Evolutionary conservation across 1,140 invertebrate species (phyloP).

Genomic region (Macrocentrus cingulum): DNA sequence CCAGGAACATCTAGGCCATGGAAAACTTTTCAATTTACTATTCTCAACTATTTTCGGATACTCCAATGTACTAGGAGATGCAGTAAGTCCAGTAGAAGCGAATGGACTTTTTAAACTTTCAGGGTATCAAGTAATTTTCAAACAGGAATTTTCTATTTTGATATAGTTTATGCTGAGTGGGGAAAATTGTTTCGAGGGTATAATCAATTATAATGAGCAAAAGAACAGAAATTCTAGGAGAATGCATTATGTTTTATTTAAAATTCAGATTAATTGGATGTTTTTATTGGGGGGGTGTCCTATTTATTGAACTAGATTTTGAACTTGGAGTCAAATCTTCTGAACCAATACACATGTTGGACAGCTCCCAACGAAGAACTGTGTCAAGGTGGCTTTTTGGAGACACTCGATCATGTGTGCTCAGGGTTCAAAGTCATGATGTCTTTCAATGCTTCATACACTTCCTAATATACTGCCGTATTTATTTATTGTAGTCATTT

Average conservation of each 20-base stretch:
- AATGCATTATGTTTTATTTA: not conserved
- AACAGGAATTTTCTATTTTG: too few relatives aligned
- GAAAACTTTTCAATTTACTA: slow-evolving; percentile 20
- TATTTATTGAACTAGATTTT: not conserved
- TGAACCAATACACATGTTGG: slow-evolving; percentile 24
- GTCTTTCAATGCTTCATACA: not conserved
- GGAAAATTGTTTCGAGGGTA: too few relatives aligned
- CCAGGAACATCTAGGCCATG: slow-evolving; percentile 7
- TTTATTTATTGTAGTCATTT: slow-evolving; percentile 2
- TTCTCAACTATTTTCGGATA: not conserved
- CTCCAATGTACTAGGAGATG: too few relatives aligned
- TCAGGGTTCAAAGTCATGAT: slow-evolving; percentile 31
- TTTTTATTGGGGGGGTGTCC: too few relatives aligned
- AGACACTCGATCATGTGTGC: slow-evolving; percentile 23
- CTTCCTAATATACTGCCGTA: not conserved
- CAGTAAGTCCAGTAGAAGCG: too few relatives aligned
- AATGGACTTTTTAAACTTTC: too few relatives aligned
- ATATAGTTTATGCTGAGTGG: too few relatives aligned
- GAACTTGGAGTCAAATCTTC: not conserved
- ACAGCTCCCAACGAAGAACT: slow-evolving; percentile 31
- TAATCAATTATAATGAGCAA: too few relatives aligned
- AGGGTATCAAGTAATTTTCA: too few relatives aligned
- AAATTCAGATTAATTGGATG: too few relatives aligned
- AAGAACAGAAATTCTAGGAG: too few relatives aligned
- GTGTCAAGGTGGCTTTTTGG: slow-evolving; percentile 33